These are phyloP conservation scores for Plectrocnemia conspersa DNA, from an alignment of 1,140 invertebrate genomes.

Conservation along the genomic window DNA sequence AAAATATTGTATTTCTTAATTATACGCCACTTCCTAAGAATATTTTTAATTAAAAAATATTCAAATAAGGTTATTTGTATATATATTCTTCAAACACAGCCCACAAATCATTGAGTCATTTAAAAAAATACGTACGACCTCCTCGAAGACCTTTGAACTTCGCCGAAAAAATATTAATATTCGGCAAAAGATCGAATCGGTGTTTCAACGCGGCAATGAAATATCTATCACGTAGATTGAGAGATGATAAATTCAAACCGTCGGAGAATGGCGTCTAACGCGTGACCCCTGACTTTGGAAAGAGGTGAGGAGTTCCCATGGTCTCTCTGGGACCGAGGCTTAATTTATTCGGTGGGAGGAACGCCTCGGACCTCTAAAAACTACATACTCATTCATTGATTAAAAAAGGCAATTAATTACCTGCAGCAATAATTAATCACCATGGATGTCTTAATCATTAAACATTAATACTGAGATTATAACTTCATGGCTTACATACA, in stretches of 20 bases:
- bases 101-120: too few species aligned
- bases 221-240: slow-evolving; percentile 10
- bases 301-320: slow-evolving; percentile 8
- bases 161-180: background rate
- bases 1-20: too few species aligned
- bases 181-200: background rate
- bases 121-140: too few species aligned
- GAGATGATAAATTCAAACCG: slow-evolving; percentile 2
- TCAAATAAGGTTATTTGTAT: too few species aligned
- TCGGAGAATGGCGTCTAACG: background rate
- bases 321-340: background rate
- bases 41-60: too few species aligned
- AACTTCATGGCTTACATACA: too few species aligned
- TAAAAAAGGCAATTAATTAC: slow-evolving; percentile 2
- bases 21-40: too few species aligned
- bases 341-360: slow-evolving; percentile 6
- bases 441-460: too few species aligned
- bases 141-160: background rate
- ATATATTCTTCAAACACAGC: too few species aligned
- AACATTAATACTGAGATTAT: too few species aligned
- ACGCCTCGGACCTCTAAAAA: background rate
- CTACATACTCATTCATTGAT: background rate
- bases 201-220: slow-evolving; percentile 6
- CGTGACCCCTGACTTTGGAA: background rate
- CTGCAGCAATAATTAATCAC: background rate